phyloP scores from a whole-genome alignment of 2,888 invertebrate species.

The Rhynchonema sp. region DNA sequence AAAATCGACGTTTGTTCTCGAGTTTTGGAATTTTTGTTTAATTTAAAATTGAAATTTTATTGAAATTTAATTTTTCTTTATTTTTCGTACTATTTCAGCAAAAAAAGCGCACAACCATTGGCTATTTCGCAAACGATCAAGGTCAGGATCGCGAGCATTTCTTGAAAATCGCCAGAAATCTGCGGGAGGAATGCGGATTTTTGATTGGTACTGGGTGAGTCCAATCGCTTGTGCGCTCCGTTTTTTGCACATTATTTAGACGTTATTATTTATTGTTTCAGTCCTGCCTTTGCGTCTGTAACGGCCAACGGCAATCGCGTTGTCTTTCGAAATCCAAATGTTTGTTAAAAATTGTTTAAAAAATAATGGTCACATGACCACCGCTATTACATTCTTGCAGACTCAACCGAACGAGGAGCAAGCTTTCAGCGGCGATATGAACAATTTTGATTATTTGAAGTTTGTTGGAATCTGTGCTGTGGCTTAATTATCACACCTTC shows the following conservation, averaged over 20 bases:
- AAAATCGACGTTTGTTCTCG: conserved; percentile 4
- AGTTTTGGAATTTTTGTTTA: too few relatives aligned
- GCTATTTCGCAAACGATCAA: conserved; percentile 39
- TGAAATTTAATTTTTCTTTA: too few relatives aligned
- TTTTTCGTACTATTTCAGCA: conserved; percentile 30
- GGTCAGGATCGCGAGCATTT: conserved; percentile 60
- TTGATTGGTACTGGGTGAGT: conserved; percentile 62
- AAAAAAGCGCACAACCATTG: conserved; percentile 43
- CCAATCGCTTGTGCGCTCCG: conserved; percentile 11
- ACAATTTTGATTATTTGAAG: conserved; percentile 15
- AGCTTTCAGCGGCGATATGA: conserved; percentile 11
- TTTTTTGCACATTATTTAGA: too few relatives aligned
- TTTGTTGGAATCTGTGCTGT: conserved; percentile 5
- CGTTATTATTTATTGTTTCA: conserved; percentile 8
- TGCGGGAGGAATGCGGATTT: conserved; percentile 88
- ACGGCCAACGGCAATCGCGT: conserved; percentile 16
- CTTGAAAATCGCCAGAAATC: conserved; percentile 57
- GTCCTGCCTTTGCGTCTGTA: conserved; percentile 14
- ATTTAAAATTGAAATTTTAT: too few relatives aligned
- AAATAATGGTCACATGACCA: not conserved
- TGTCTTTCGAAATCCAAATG: conserved; percentile 22
- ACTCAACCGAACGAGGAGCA: not conserved
- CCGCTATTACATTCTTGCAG: not conserved
- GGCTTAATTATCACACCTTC: conserved; percentile 9
- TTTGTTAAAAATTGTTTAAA: conserved; percentile 5